Conservation (phyloP, 2,113 vertebrate genomes). For the Scolopax mira region DNA sequence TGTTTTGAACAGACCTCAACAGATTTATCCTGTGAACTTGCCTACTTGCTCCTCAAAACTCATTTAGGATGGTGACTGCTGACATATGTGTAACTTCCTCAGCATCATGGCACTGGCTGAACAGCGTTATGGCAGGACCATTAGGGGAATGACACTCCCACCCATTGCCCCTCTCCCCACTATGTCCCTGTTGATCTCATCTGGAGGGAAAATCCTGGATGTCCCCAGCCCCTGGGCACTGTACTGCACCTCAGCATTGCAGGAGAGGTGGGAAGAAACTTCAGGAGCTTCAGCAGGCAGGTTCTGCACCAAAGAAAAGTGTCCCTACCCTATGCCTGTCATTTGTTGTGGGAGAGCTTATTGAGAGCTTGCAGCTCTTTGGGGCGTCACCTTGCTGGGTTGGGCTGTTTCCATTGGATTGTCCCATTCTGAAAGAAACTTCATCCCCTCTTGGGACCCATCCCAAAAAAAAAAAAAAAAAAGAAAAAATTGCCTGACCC, state of each 20-base stretch:
- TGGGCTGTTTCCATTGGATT: neutral
- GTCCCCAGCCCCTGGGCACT: neutral
- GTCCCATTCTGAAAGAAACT: neutral
- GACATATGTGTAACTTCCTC: neutral
- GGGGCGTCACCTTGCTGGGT: neutral
- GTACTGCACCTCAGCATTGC: neutral
- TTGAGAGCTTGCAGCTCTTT: neutral
- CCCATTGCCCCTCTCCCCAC: neutral
- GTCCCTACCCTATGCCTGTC: neutral
- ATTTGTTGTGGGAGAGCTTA: neutral
- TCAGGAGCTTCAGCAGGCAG: neutral
- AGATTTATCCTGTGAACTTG: neutral
- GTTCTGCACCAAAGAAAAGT: neutral
- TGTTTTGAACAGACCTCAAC: neutral
- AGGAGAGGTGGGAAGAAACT: neutral
- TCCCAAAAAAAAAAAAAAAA: slow-evolving; percentile 19
- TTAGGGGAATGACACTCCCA: neutral
- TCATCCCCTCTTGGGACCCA: neutral
- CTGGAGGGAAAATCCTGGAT: neutral
- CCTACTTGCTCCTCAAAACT: neutral
- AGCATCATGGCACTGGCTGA: neutral
- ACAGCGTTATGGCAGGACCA: neutral
- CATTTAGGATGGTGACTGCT: neutral
- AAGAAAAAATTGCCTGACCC: neutral
- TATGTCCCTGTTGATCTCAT: rapidly evolving